Percentiles rank a stretch among this genome's conserved stretches.
Conservation (phyloP, 2,113 vertebrate genomes). For the Aptenodytes forsteri region DNA sequence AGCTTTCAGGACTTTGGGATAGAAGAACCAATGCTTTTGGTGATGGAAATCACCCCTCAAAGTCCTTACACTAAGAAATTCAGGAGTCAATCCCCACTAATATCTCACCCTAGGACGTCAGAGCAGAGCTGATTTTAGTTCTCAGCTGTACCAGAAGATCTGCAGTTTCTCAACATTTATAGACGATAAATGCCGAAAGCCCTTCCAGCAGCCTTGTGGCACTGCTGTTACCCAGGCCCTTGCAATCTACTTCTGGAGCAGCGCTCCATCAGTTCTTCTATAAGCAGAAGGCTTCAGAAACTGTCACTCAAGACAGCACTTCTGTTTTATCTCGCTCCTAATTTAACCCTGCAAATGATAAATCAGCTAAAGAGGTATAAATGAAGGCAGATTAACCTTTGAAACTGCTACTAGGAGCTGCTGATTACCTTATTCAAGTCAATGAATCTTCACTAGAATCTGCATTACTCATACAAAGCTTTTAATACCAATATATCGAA, state of each 20-base stretch:
- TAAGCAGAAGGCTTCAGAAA: not conserved
- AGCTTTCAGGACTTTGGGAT: not conserved
- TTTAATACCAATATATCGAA: not conserved
- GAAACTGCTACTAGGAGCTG: not conserved
- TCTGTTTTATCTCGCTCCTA: not conserved
- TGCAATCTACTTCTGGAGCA: not conserved
- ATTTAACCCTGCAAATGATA: slow-evolving; percentile 1
- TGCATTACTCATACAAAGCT: not conserved
- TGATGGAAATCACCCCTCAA: not conserved
- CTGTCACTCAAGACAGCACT: not conserved
- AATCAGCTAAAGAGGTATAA: not conserved
- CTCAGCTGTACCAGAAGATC: rapidly evolving
- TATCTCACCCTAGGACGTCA: not conserved
- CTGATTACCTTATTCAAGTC: not conserved
- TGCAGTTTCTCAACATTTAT: not conserved
- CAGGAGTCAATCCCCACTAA: not conserved
- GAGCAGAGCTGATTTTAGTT: not conserved
- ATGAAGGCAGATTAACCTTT: slow-evolving; percentile 14
- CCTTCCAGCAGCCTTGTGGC: not conserved
- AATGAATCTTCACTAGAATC: not conserved
- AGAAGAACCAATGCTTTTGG: not conserved
- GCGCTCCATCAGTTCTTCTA: not conserved
- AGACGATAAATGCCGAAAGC: not conserved
- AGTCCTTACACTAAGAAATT: not conserved
- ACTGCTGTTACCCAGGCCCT: not conserved